Evolutionary conservation across 2,888 invertebrate genomes (phyloP), one percentile per base, ranked within the genome.

Genomic region (Heliconius charithonia): DNA sequence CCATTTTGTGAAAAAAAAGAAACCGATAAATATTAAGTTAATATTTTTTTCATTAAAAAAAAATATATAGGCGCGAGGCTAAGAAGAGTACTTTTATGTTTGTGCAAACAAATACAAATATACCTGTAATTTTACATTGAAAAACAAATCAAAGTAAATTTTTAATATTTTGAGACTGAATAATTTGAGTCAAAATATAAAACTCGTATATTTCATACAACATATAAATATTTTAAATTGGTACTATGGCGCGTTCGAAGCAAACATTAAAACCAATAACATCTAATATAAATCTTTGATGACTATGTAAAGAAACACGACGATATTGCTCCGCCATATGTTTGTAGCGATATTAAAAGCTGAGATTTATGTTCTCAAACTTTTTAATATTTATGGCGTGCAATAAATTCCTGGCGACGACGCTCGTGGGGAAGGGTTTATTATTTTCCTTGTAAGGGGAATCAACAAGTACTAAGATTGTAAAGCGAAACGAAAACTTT

Each of bases 381-480:
- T 94, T 95, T 94, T 94, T 95, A 94, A 95, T 94, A 95, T 94
- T 95, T 94, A 95, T 94, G 88, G 90, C 88, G 82, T 82, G 93
- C 91, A 90, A 94, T 95, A 95, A 95, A 95, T 94, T 91, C 85
- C 89, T 89, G 89, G 87, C 91, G 92, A 90, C 91, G 91, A 91
- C 86, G 89, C 86, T 82, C 81, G 87, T 79, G 86, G 90, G 90
- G 91, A 91, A 90, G 93, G 94, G 94, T 93, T 93, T 91, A 91
- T 92, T 90, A 90, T 92, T 92, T 91, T 86, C 90, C 90, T 88
- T 85, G 86, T 86, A 84, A 86, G 89, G 91, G 89, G 88, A 87
- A 91, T 91, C 93, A 93, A 93, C 94, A 93, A 94, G 93, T 93
- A 87, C 83, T 66, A 81, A 77, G 78, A 83, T 78, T 80, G 76